Base-by-base conservation (phyloP, 2,113 vertebrate species). In the Eublepharis macularius region DNA sequence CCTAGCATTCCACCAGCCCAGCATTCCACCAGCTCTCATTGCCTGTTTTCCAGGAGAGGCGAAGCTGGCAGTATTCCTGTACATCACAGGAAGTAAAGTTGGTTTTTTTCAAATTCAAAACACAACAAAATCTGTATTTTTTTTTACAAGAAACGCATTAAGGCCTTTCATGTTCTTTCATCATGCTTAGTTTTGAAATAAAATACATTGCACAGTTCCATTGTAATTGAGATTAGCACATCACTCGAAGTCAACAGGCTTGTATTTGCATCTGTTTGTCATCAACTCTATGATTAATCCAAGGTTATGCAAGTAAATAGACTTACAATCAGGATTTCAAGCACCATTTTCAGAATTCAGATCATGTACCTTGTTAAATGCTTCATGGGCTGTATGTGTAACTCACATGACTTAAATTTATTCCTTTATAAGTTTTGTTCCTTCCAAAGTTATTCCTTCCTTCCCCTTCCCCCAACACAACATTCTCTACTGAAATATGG, bases 371-470 rank as follows among this genome's bases (percentile, higher is more conserved):
- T 1, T 47, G 75, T 2, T 0, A 83, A 65, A 16, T 86, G 39
- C 32, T 51, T 85, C 86, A 65, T 82, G 57, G 83, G 60, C 2
- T 13, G 10, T 49, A 14, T 34, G 7, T 43, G 21, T n/a, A 54
- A 32, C 24, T 41, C 19, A n/a, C 17, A 0, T 0, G 0, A 43
- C 34, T 83, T 82, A 29, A 43, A 51, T 0, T 60, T 6, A 9
- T 80, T 89, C 76, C 85, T 72, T 65, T 80, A 57, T 0, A 17
- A 13, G 80, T 29, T 54, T 13, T 81, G 57, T 65, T n/a, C 45
- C 39, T 73, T 78, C 24, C 81, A 88, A 69, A 84, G 1, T 4
- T 80, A 57, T 65, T 83, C 43, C 2, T 29, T 34, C 36, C 54
- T 16, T 26, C 8, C 24, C 43, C 29, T 43, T 43, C 82, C 66